Conservation (phyloP, 2,797 vertebrate genomes). For the Tympanoctomys barrerae region DNA sequence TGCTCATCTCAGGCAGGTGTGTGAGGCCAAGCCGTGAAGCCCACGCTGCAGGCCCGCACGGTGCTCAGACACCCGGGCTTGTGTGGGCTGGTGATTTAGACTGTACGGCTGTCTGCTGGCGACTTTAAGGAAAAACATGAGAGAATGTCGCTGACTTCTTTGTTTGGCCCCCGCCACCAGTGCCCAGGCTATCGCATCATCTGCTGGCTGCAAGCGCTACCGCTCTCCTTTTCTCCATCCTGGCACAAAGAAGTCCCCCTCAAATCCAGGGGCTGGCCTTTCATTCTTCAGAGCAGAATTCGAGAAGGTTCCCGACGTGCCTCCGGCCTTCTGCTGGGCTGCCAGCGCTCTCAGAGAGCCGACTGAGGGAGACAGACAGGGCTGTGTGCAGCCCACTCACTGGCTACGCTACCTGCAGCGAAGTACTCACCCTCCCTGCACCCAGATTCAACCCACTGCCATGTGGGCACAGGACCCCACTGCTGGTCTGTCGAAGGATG, state of each 20-base stretch:
- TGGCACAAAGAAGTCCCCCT: constrained; percentile 26
- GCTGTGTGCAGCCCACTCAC: not conserved
- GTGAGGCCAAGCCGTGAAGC: not conserved
- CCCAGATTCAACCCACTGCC: not conserved
- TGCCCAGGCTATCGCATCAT: not conserved
- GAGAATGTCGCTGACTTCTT: not conserved
- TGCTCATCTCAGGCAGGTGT: not conserved
- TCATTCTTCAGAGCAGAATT: not conserved
- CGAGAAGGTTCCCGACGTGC: not conserved
- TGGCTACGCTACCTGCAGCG: not conserved
- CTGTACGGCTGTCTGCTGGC: not conserved
- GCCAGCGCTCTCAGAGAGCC: not conserved
- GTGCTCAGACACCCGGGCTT: not conserved
- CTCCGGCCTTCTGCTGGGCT: not conserved
- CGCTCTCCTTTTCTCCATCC: not conserved
- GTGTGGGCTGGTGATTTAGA: not conserved
- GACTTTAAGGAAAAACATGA: not conserved
- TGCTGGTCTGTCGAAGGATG: not conserved
- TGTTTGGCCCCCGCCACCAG: not conserved
- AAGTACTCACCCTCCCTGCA: not conserved
- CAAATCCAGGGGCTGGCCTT: not conserved
- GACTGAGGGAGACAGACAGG: not conserved
- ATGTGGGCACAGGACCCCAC: not conserved
- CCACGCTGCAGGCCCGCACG: no score
- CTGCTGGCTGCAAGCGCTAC: no score